Evolutionary conservation across 1,140 invertebrate genomes (phyloP).

Genomic region (Cotesia typhae): DNA sequence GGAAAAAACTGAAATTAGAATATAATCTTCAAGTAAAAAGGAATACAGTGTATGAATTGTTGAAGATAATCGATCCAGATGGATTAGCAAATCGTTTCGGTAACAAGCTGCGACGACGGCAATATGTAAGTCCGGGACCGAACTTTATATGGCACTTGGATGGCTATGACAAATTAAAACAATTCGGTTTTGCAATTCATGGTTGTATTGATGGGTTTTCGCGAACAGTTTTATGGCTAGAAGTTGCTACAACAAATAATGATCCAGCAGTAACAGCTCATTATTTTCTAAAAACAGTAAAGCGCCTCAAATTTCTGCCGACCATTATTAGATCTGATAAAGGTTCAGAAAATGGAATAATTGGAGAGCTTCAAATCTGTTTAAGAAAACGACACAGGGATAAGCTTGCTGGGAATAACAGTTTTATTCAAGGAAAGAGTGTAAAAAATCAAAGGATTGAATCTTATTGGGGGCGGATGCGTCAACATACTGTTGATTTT

Average conservation of each 20-base stretch:
- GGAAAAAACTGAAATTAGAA: conserved; percentile 1
- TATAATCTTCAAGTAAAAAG: conserved; percentile 6
- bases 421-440: conserved; percentile 18
- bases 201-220: conserved; percentile 19
- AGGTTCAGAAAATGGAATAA: conserved; percentile 18
- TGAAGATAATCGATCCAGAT: conserved; percentile 20
- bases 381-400: conserved; percentile 14
- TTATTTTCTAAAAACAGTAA: conserved; percentile 3
- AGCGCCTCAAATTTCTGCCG: neutral
- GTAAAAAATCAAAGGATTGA: too few species aligned
- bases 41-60: conserved; percentile 12
- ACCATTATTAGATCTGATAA: conserved; percentile 24
- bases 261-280: conserved; percentile 2
- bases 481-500: conserved; percentile 17
- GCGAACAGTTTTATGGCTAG: conserved; percentile 1
- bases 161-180: conserved; percentile 45
- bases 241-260: conserved; percentile 14
- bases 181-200: conserved; percentile 24
- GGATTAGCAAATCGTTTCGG: conserved; percentile 7
- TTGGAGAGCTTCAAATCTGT: conserved; percentile 24
- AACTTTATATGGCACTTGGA: conserved; percentile 52
- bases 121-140: conserved; percentile 42
- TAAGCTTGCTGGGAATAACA: conserved; percentile 15
- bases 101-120: conserved; percentile 29
- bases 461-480: too few species aligned